Percentiles rank a stretch among this genome's conserved stretches.
Conservation (phyloP, 2,113 vertebrate species). For the Astur gentilis region DNA sequence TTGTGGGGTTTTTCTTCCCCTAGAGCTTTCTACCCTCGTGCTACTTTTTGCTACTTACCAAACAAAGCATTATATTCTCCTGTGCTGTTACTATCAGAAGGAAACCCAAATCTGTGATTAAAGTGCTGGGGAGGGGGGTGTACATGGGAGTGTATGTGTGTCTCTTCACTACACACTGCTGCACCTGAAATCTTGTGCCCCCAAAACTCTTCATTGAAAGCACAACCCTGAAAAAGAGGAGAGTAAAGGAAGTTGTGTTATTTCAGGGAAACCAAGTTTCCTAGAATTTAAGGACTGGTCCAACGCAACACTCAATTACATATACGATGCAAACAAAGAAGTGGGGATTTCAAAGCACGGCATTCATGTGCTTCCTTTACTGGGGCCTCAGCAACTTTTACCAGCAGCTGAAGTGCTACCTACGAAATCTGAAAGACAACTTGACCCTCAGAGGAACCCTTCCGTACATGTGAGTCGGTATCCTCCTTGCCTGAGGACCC, state of each 20-base stretch:
- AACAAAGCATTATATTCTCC: not conserved
- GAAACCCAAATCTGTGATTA: not conserved
- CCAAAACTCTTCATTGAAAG: not conserved
- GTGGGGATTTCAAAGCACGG: not conserved
- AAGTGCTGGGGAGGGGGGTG: not conserved
- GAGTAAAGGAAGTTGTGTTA: not conserved
- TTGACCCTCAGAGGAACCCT: not conserved
- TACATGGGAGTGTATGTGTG: too few species aligned
- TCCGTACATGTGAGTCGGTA: not conserved
- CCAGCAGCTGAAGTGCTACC: not conserved
- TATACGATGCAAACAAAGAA: not conserved
- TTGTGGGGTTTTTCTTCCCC: not conserved
- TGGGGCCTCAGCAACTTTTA: not conserved
- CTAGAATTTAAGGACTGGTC: not conserved
- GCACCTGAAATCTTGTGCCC: not conserved
- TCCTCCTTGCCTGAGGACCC: not conserved
- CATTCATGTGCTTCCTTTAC: not conserved
- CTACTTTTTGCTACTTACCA: not conserved
- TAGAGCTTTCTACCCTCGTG: not conserved
- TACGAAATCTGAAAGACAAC: not conserved
- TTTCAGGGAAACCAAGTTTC: not conserved
- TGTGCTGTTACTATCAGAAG: not conserved
- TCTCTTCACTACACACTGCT: not conserved
- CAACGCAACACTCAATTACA: not conserved
- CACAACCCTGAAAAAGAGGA: not conserved